A percentile compares a stretch with the other conserved stretches of the same genome.
Evolutionary conservation across 2,797 vertebrate genomes (phyloP).

Genomic region (Harpagifer antarcticus): DNA sequence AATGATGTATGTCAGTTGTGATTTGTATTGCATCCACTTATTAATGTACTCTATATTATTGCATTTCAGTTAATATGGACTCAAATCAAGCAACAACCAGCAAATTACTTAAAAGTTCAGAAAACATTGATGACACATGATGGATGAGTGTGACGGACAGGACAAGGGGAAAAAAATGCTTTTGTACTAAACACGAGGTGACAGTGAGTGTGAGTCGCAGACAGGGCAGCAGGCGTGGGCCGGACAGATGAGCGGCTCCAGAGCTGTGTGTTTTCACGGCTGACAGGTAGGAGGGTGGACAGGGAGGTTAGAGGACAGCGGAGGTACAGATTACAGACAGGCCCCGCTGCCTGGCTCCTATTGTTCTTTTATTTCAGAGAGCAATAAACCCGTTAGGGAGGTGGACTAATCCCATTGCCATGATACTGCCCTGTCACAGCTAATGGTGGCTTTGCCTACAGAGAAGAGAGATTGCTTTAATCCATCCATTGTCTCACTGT

Average conservation of each 20-base stretch:
- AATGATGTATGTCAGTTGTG: neutral
- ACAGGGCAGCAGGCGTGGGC: constrained; percentile 33
- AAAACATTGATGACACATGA: constrained; percentile 31
- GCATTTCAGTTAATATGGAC: constrained; percentile 12
- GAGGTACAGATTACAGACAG: constrained; percentile 25
- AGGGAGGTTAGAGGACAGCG: constrained; percentile 36
- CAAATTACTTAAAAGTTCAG: constrained; percentile 43
- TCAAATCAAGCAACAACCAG: constrained; percentile 30
- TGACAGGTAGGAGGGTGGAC: constrained; percentile 31
- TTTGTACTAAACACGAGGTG: constrained; percentile 43
- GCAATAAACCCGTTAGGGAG: constrained; percentile 78
- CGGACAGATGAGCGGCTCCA: constrained; percentile 26
- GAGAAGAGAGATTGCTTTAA: constrained; percentile 75
- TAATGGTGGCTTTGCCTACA: constrained; percentile 72
- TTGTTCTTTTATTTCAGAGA: constrained; percentile 76
- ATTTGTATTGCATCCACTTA: constrained; percentile 2
- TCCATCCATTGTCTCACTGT: constrained; percentile 75
- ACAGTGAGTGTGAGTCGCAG: constrained; percentile 45
- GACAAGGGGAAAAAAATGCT: constrained; percentile 1
- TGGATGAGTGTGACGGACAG: constrained; percentile 40
- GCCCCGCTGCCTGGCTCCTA: constrained; percentile 35
- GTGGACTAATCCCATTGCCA: constrained; percentile 77
- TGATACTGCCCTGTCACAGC: constrained; percentile 69
- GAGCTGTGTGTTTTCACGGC: constrained; percentile 6
- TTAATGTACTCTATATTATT: constrained; percentile 17